phyloP scores from a whole-genome alignment of 2,797 vertebrate species.

The Xenops minutus region DNA sequence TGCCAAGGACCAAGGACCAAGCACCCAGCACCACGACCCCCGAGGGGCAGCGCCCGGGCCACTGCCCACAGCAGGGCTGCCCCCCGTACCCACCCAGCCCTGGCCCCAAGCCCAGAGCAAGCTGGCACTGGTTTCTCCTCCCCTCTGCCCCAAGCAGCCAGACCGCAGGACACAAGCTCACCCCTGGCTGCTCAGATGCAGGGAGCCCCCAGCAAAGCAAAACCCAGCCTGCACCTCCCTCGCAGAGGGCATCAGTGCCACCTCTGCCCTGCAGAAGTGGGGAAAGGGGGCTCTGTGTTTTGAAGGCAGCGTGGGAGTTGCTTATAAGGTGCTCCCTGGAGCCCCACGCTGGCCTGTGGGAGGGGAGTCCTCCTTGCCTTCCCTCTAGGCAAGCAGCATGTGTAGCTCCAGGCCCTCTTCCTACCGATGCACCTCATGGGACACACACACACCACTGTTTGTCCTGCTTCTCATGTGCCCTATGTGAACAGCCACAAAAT shows the following conservation, averaged over 20 bases:
- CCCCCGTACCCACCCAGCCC: too few species aligned
- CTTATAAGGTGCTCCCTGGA: fast-evolving
- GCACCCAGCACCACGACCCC: background rate
- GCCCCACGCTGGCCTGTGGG: fast-evolving
- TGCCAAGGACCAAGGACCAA: background rate
- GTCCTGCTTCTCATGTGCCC: fast-evolving
- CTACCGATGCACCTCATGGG: fast-evolving
- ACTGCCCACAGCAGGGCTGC: background rate
- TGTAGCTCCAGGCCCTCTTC: background rate
- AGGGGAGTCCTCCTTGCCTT: fast-evolving
- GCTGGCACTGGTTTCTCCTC: fast-evolving
- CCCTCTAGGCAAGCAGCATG: fast-evolving
- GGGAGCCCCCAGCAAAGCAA: background rate
- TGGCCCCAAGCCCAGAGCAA: background rate
- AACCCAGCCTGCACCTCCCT: background rate
- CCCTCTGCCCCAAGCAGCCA: fast-evolving
- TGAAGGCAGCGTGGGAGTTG: fast-evolving
- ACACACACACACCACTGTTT: fast-evolving
- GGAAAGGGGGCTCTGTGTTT: fast-evolving
- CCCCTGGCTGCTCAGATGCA: fast-evolving
- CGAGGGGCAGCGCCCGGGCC: too few species aligned
- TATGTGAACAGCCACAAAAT: background rate
- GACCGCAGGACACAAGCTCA: fast-evolving
- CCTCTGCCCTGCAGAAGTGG: fast-evolving
- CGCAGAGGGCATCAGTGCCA: fast-evolving